Base-by-base conservation (phyloP, 2,888 invertebrate species). In the Podotricha telesiphe region DNA sequence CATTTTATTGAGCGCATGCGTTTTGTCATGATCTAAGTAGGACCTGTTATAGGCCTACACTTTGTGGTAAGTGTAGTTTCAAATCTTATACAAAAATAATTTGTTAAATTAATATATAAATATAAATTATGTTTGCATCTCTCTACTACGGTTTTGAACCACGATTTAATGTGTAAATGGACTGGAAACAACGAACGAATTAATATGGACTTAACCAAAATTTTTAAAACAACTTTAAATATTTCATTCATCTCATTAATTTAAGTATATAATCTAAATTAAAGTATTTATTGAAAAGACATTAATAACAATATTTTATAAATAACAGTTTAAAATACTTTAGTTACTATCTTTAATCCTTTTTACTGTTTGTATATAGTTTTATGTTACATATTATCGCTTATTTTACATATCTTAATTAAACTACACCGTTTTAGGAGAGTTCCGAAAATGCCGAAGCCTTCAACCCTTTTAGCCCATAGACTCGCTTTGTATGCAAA, bases 401-500 rank as follows among this genome's bases (percentile, higher is more conserved):
- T 19, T 50, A 51, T 28, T 40, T 20, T 40, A 20, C 13, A 58
- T 42, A 20, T n/a, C 65, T 63, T 70, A 70, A 68, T 73, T 68
- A 68, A 73, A 67, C 48, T 68, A 55, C 59, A 64, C 42, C 47
- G 47, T 65, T 68, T 70, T 17, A 58, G 48, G 37, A 40, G 65
- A 64, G 63, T 68, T 67, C 65, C 61, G 45, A 68, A 61, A 71
- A 68, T 42, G 63, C 65, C 67, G 58, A 65, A 70, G 48, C 67
- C 37, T 78, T 75, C 74, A 78, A 77, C 83, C 80, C 80, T 80
- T 83, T 82, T 80, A 79, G 80, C 80, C 80, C 80, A 85, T 86
- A 83, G 85, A 85, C 78, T 79, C 82, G 85, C 83, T 89, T 86
- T 88, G 85, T 88, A 90, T 89, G 89, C 85, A 89, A 90, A 90